A percentile compares a stretch with the other conserved stretches of the same genome.
Conservation (phyloP, 1,140 invertebrate species). For the Brachionus calyciflorus region DNA sequence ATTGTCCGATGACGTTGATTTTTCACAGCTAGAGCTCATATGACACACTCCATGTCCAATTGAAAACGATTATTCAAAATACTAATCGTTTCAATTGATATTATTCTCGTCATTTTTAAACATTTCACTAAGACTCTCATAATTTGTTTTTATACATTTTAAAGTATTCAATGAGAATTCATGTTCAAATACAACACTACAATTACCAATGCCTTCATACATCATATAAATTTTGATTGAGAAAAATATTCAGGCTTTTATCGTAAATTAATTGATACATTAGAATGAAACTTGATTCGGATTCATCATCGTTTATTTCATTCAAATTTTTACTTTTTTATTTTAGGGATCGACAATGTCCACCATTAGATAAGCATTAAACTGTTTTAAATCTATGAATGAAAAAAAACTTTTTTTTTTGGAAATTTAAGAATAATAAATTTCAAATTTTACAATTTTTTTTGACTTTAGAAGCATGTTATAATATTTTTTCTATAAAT, state of each 20-base stretch:
- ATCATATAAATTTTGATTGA: constrained; percentile 5
- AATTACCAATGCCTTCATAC: background rate
- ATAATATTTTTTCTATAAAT: too few species aligned
- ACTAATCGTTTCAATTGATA: constrained; percentile 2
- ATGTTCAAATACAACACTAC: constrained; percentile 7
- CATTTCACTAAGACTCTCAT: background rate
- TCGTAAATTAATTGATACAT: constrained; percentile 22
- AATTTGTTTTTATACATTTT: constrained; percentile 33
- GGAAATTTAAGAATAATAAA: too few species aligned
- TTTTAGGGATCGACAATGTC: too few species aligned
- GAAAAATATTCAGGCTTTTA: background rate
- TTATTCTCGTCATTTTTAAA: constrained; percentile 11
- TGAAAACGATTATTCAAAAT: constrained; percentile 1
- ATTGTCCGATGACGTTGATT: background rate
- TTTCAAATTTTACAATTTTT: too few species aligned
- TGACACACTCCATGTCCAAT: background rate
- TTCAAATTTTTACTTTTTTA: too few species aligned
- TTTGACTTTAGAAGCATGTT: too few species aligned
- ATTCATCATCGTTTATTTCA: constrained; percentile 22
- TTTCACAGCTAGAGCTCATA: constrained; percentile 5
- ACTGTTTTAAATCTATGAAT: too few species aligned
- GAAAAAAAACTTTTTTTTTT: too few species aligned
- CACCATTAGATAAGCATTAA: too few species aligned
- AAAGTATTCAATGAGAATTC: background rate
- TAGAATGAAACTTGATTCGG: constrained; percentile 7